Evolutionary conservation across 2,888 invertebrate species (phyloP), one percentile per base, ranked within the genome.

Genomic region (Lucinisca nassula): DNA sequence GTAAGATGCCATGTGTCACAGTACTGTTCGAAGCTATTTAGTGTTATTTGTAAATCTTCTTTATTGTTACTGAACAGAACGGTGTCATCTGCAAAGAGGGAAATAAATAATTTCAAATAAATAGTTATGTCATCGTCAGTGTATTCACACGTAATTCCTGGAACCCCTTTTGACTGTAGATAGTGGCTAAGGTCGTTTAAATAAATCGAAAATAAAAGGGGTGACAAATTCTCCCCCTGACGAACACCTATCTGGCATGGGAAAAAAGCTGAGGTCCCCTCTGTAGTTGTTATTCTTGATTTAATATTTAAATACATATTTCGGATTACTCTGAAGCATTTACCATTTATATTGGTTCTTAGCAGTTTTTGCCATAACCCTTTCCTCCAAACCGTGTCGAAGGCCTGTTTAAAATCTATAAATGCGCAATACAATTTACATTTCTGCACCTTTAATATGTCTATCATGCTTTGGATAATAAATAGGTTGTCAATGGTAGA

Each of bases 401-500:
- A 84, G 0, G 58, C 79, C 58, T 79, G 78, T 79, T 79, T 79
- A n/a, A 79, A 61, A 35, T 84, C 84, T 32, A 84, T 79, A 45
- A 74, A 84, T 32, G 79, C 79, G 55, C 78, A 74, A 21, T 58
- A 75, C 6, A 78, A 21, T 38, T 83, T 78, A 8, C 70, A 8
- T 73, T 78, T 83, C 14, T n/a, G 67, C 35, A 61, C 35, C 8
- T 51, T 55, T 74, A n/a, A 10, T 38, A 81, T n/a, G 17, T 75
- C 40, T 30, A 82, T 82, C 6, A 82, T 32, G 21, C 21, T 77
- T 8, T 77, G 58, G 1, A 73, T 1, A 72, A 78, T 78, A 79
- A 78, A 83, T 38, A 83, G 72, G 35, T 55, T 83, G 73, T 83
- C 83, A 37, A 35, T 55, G 12, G 78, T 83, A 3, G 83, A 73